Evolutionary conservation across 2,797 vertebrate species (phyloP), one percentile per base, ranked within the genome.

Genomic region (Rhinatrema bivittatum): DNA sequence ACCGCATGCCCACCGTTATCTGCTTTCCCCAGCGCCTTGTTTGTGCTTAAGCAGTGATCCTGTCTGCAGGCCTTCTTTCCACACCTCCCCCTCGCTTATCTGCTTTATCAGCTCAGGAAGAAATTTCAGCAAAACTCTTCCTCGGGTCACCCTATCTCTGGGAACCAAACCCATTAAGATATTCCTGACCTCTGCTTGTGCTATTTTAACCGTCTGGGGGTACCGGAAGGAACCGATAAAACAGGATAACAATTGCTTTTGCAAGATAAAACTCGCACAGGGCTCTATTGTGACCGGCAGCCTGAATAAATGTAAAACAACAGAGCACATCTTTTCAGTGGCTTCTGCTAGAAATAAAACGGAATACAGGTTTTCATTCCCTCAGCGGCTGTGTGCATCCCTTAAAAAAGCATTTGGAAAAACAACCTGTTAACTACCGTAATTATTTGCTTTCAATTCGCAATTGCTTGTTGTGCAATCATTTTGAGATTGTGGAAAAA

Each of bases 191-290:
- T 62, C 66, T 61, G 24, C 70, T 72, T 68, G 36, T 59, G 68
- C 74, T 82, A 44, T 78, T 86, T 84, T 83, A 82, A 83, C 77
- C 70, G 80, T 71, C 77, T 80, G 67, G 26, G n/a, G 62, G 69
- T 68, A 74, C 78, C 84, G 85, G 86, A 87, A 88, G 86, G 82
- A 86, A 78, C 82, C 49, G 83, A 85, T 87, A 86, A 84, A 87
- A 85, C 83, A 84, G 80, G 63, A 81, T 78, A 81, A 86, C 81
- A 87, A 86, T 81, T 72, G 56, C 72, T 72, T 79, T 31, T n/a
- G 73, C 69, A 42, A n/a, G n/a, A n/a, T n/a, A 70, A 68, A 72
- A 80, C 65, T 43, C 55, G 66, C 62, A 60, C 63, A 50, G 68
- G 60, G 60, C 39, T 46, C 75, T 74, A 82, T 78, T 71, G 73